Base-by-base conservation (phyloP, 1,140 invertebrate genomes). In the Drosophila bipectinata region DNA sequence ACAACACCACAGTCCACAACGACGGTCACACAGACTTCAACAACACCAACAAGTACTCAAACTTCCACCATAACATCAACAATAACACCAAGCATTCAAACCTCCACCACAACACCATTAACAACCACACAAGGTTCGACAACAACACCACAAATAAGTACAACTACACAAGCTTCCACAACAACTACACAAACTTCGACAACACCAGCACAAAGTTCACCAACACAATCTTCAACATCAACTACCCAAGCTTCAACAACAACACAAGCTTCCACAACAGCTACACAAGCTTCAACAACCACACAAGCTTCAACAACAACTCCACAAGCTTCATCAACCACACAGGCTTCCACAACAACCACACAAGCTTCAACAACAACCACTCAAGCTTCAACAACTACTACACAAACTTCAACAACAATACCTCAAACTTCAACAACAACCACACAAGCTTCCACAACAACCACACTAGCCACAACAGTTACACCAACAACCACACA, bases 1-100 rank as follows among this genome's bases (percentile, higher is more conserved):
- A 41, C 52, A 32, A 12, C 24, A n/a, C 6, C 21, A 24, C 49
- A 55, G 49, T 32, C 41, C 8, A 37, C 59, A 4, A 10, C 48
- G 34, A 21, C 64, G 32, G 15, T 30, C 4, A 6, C 48, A 63
- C 41, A 45, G 8, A 57, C 73, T 52, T 15, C 58, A 9, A 12
- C 32, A 15, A 8, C 54, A n/a, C 12, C 59, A 24, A 32, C 44
- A 28, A 44, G 56, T 0, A 37, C 51, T 3, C 9, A 14, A 14
- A 18, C 21, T 21, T 10, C 51, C 28, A n/a, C 60, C 34, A 15
- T 41, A 14, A 2, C 28, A 34, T 4, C 54, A 8, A 21, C 58
- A 34, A 37, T 45, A 48, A 37, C 45, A 49, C 24, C 45, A 18
- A 4, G 41, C 5, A 45, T 18, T 3, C 9, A 14, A 24, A 18